A percentile compares a stretch with the other conserved stretches of the same genome.
Evolutionary conservation across 1,140 invertebrate genomes (phyloP).

Genomic region (Trachelipus rathkii): DNA sequence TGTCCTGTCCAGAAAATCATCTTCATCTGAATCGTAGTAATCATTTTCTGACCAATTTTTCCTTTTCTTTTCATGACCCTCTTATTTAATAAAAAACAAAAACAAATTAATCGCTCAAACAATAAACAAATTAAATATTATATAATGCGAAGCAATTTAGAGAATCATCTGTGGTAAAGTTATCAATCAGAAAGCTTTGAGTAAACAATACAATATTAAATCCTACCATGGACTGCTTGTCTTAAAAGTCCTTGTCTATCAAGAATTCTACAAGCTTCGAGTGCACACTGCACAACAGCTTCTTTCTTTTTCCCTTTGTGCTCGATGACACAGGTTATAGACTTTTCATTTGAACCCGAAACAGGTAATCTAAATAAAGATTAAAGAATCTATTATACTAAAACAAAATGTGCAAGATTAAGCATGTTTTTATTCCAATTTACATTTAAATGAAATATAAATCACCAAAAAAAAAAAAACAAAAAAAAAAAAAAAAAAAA

Average conservation of each 20-base stretch:
- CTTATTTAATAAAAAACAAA: conserved; percentile 41
- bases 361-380: conserved; percentile 63
- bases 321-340: conserved; percentile 75
- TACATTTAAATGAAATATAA: too few relatives aligned
- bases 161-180: too few relatives aligned
- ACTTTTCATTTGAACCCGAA: conserved; percentile 67
- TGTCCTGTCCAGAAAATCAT: conserved; percentile 91
- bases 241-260: conserved; percentile 75
- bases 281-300: conserved; percentile 82
- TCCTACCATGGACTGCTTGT: conserved; percentile 68
- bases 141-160: too few relatives aligned
- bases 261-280: conserved; percentile 88
- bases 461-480: too few relatives aligned
- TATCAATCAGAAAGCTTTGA: too few relatives aligned
- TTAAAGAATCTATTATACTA: too few relatives aligned
- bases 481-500: too few relatives aligned
- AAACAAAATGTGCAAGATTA: too few relatives aligned
- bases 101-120: too few relatives aligned
- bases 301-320: conserved; percentile 89
- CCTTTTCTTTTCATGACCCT: conserved; percentile 55
- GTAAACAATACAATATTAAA: too few relatives aligned
- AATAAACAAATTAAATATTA: too few relatives aligned
- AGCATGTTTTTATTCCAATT: too few relatives aligned
- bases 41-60: conserved; percentile 79
- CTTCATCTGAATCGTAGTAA: conserved; percentile 95